Conservation (phyloP, 1,140 invertebrate species). For the Drosophila rhopaloa region DNA sequence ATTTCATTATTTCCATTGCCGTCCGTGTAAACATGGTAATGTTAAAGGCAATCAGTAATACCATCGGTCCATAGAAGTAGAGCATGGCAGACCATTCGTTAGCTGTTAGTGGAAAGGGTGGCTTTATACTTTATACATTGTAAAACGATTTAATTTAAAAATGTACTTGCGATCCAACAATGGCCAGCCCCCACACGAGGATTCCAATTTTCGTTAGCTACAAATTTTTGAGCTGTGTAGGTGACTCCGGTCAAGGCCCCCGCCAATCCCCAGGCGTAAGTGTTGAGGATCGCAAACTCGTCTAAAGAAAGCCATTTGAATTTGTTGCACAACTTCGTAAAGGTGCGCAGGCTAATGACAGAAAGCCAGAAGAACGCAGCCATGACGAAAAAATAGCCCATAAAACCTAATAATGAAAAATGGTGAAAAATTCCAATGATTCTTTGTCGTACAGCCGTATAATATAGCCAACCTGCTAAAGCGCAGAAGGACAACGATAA, state of each 20-base stretch:
- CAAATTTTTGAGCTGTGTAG: constrained; percentile 39
- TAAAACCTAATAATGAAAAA: constrained; percentile 84
- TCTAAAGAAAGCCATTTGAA: constrained; percentile 29
- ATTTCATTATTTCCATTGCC: constrained; percentile 85
- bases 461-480: not conserved
- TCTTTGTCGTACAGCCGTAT: too few relatives aligned
- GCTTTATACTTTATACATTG: too few relatives aligned
- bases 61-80: constrained; percentile 91
- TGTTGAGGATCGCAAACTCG: constrained; percentile 87
- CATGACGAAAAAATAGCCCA: constrained; percentile 90
- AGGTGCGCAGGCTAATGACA: constrained; percentile 91
- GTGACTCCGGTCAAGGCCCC: constrained; percentile 84
- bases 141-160: constrained; percentile 33
- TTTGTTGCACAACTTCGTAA: constrained; percentile 40
- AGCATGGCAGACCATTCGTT: constrained; percentile 85
- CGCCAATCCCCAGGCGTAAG: constrained; percentile 90
- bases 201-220: constrained; percentile 74
- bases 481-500: not conserved
- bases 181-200: constrained; percentile 85
- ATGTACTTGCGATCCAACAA: constrained; percentile 86
- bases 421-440: too few relatives aligned
- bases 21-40: constrained; percentile 89
- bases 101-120: constrained; percentile 15
- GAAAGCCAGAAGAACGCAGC: constrained; percentile 91
- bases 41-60: constrained; percentile 89